Evolutionary conservation across 2,113 vertebrate genomes (phyloP).

Genomic region (Acanthochromis polyacanthus): DNA sequence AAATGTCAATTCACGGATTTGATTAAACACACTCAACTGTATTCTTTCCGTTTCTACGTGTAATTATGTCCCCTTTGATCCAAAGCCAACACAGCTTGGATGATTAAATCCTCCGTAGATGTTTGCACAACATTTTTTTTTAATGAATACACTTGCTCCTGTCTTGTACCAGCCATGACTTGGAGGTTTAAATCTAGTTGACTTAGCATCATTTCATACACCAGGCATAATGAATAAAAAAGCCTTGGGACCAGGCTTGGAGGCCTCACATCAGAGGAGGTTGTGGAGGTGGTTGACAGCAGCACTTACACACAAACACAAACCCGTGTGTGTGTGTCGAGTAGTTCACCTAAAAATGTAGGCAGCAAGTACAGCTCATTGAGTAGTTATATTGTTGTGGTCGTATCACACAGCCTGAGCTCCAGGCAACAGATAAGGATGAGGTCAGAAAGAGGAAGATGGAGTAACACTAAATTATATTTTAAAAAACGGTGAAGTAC

Average conservation of each 20-base stretch:
- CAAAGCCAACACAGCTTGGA: neutral
- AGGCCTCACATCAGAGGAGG: neutral
- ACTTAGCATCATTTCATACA: conserved; percentile 7
- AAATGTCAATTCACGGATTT: neutral
- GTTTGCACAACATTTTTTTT: neutral
- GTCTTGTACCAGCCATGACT: neutral
- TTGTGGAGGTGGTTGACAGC: neutral
- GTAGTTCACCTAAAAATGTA: conserved; percentile 24
- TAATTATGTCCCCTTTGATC: neutral
- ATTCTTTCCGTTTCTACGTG: neutral
- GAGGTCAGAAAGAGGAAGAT: neutral
- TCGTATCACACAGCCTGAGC: neutral
- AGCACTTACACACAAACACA: neutral
- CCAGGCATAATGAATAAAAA: conserved; percentile 11
- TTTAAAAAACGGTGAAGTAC: neutral
- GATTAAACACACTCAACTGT: neutral
- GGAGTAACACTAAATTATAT: neutral
- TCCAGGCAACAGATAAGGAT: neutral
- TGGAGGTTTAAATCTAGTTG: conserved; percentile 8
- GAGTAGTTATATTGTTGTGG: neutral
- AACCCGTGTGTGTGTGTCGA: neutral
- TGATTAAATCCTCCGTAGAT: neutral
- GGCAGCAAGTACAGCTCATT: conserved; percentile 17
- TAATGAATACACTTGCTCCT: neutral
- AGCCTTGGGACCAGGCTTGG: neutral